These are phyloP conservation scores for Lates japonicus DNA, from an alignment of 2,797 vertebrate species.

Conservation along the genomic window DNA sequence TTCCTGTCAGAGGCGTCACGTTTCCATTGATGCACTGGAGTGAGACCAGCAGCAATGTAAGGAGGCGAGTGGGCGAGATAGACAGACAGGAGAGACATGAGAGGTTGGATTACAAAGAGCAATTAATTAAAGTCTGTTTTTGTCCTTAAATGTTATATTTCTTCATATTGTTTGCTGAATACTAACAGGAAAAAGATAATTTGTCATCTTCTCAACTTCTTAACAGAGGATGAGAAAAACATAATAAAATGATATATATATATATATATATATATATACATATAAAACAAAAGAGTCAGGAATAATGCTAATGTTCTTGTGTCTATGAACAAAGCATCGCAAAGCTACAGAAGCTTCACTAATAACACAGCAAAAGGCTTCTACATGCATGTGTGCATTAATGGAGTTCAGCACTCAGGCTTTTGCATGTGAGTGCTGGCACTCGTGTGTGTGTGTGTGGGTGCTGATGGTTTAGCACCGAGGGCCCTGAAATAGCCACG, in stretches of 20 bases:
- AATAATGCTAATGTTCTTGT: background rate
- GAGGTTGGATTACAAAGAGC: slow-evolving; percentile 64
- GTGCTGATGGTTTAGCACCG: slow-evolving; percentile 46
- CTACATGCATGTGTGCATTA: slow-evolving; percentile 29
- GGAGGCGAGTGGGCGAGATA: slow-evolving; percentile 71
- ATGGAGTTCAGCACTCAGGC: slow-evolving; percentile 48
- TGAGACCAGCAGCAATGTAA: slow-evolving; percentile 69
- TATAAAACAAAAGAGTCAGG: background rate
- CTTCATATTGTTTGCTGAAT: slow-evolving; percentile 27
- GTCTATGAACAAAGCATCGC: background rate
- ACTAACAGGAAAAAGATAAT: background rate
- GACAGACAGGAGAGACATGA: slow-evolving; percentile 62
- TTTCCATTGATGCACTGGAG: slow-evolving; percentile 81
- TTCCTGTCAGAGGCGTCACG: slow-evolving; percentile 82
- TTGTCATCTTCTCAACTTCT: slow-evolving; percentile 10
- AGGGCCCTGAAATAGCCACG: slow-evolving; percentile 61
- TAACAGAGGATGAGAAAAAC: background rate
- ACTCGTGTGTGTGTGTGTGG: slow-evolving; percentile 48
- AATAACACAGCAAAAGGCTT: slow-evolving; percentile 15
- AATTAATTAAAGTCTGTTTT: slow-evolving; percentile 68
- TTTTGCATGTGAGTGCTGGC: slow-evolving; percentile 27
- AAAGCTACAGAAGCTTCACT: slow-evolving; percentile 1
- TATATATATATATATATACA: too few relatives aligned
- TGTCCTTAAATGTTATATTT: slow-evolving; percentile 55
- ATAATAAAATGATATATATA: background rate